phyloP scores from a whole-genome alignment of 2,888 invertebrate species.

The Pristionchus maxplancki region DNA sequence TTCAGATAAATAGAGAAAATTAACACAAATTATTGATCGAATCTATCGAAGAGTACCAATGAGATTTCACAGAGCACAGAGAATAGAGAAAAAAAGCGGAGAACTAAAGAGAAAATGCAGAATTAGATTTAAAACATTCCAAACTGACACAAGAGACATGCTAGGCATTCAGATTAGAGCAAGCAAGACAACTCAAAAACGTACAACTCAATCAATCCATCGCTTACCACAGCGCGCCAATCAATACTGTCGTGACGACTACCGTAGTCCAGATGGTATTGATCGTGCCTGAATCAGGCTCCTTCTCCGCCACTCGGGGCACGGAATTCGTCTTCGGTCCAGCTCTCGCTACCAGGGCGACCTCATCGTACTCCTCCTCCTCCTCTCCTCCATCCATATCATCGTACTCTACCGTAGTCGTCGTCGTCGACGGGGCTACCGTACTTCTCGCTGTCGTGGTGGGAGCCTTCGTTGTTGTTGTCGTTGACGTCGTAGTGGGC shows the following conservation, averaged over 20 bases:
- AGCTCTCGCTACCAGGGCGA: not conserved
- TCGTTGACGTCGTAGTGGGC: not conserved
- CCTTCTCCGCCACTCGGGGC: constrained; percentile 18
- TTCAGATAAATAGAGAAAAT: constrained; percentile 37
- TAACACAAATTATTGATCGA: constrained; percentile 44
- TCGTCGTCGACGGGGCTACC: constrained; percentile 26
- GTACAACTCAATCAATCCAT: not conserved
- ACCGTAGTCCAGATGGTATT: constrained; percentile 20
- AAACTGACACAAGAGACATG: constrained; percentile 16
- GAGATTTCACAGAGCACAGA: constrained; percentile 24
- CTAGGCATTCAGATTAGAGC: constrained; percentile 17
- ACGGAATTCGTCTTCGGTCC: constrained; percentile 6
- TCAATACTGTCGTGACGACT: constrained; percentile 19
- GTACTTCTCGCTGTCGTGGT: constrained; percentile 32
- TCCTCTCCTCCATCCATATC: constrained; percentile 32
- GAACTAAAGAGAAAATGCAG: not conserved
- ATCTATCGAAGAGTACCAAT: constrained; percentile 34
- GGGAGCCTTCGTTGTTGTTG: not conserved
- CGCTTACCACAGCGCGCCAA: constrained; percentile 12
- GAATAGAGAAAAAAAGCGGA: constrained; percentile 28
- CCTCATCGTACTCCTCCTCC: not conserved
- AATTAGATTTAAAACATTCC: constrained; percentile 9
- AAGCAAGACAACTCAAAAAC: not conserved
- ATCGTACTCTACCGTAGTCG: constrained; percentile 42
- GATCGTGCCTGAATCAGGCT: constrained; percentile 46